Evolutionary conservation across 2,888 invertebrate species (phyloP).

Genomic region (Apantesis nais): DNA sequence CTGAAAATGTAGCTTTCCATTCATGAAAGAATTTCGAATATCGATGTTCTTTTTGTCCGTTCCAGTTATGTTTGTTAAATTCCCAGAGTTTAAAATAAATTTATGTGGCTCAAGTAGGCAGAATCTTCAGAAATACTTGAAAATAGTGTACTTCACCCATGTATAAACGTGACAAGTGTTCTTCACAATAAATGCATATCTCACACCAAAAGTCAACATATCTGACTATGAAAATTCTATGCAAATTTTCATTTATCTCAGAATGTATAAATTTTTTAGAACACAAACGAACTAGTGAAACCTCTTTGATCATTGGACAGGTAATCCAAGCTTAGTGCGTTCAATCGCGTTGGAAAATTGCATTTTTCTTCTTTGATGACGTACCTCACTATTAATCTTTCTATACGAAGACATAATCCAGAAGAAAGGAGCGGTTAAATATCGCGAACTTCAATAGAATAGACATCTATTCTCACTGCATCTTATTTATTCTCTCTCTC

Average conservation of each 20-base stretch:
- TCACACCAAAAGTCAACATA: background rate
- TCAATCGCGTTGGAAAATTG: conserved; percentile 49
- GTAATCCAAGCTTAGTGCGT: conserved; percentile 39
- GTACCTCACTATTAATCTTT: conserved; percentile 51
- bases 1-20: too few species aligned
- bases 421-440: conserved; percentile 41
- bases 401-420: conserved; percentile 50
- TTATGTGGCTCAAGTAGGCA: too few species aligned
- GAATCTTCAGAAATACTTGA: background rate
- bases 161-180: too few species aligned
- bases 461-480: too few species aligned
- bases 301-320: conserved; percentile 22
- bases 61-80: too few species aligned
- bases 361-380: conserved; percentile 50
- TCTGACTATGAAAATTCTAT: background rate
- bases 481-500: too few species aligned
- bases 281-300: conserved; percentile 22
- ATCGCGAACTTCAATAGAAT: conserved; percentile 43
- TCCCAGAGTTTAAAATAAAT: too few species aligned
- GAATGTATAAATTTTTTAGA: background rate
- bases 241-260: background rate
- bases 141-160: background rate
- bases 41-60: too few species aligned
- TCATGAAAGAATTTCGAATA: too few species aligned
- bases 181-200: background rate